Conservation (phyloP, 2,888 invertebrate genomes). For the Thymelicus lineola region DNA sequence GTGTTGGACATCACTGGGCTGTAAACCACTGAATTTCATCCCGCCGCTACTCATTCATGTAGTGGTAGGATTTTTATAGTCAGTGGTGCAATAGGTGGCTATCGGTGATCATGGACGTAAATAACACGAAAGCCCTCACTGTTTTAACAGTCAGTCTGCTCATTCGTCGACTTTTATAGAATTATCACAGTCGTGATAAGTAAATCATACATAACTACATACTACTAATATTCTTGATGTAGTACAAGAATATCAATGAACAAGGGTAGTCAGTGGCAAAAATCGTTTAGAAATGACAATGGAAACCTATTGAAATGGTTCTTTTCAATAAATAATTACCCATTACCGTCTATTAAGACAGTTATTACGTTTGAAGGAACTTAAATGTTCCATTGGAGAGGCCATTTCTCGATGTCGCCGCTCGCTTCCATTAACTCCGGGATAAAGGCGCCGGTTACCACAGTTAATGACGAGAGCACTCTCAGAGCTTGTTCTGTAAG, state of each 20-base stretch:
- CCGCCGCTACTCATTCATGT: too few species aligned
- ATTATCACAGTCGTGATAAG: too few species aligned
- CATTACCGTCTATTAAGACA: conserved; percentile 27
- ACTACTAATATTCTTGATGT: too few species aligned
- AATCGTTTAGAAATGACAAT: neutral
- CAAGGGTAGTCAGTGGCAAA: neutral
- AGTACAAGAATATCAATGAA: neutral
- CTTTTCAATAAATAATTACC: conserved; percentile 14
- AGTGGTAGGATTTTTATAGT: too few species aligned
- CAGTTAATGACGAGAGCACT: conserved; percentile 57
- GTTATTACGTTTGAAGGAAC: conserved; percentile 64
- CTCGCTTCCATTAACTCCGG: conserved; percentile 58
- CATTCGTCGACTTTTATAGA: too few species aligned
- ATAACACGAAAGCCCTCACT: too few species aligned
- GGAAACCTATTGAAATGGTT: conserved; percentile 4
- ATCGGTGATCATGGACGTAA: too few species aligned
- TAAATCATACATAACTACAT: neutral
- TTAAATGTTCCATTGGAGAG: conserved; percentile 64
- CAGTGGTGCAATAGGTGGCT: too few species aligned
- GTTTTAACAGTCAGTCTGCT: too few species aligned
- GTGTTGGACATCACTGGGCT: too few species aligned
- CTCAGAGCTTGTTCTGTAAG: conserved; percentile 20
- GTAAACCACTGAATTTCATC: too few species aligned
- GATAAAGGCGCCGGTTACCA: conserved; percentile 65
- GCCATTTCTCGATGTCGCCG: conserved; percentile 65